Percentiles rank a stretch among this genome's conserved stretches.
Conservation (phyloP, 2,113 vertebrate genomes). For the Chlorocebus sabaeus region DNA sequence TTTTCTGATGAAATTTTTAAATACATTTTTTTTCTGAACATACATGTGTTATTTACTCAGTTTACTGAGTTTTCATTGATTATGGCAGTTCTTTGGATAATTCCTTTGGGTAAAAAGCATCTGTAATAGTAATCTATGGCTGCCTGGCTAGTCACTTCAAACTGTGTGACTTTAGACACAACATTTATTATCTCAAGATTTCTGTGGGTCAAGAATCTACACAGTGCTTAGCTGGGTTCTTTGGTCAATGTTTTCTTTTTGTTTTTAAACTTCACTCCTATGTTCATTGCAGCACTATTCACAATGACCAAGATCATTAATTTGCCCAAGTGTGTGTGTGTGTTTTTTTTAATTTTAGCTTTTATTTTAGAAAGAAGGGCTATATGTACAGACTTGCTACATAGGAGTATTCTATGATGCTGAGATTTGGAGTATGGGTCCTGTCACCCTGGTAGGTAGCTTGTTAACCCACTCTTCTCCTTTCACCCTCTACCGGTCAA, state of each 20-base stretch:
- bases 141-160: background rate
- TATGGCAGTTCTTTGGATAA: background rate
- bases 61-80: background rate
- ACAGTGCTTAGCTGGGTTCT: background rate
- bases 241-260: background rate
- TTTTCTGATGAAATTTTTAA: conserved; percentile 18
- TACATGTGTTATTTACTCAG: background rate
- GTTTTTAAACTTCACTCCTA: too few species aligned
- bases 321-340: too few species aligned
- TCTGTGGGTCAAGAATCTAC: background rate
- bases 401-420: too few species aligned
- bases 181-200: background rate
- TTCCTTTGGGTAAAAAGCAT: background rate
- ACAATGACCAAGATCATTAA: too few species aligned
- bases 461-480: too few species aligned
- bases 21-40: background rate
- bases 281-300: too few species aligned
- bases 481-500: too few species aligned
- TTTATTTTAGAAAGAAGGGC: too few species aligned
- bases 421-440: too few species aligned
- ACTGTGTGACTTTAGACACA: background rate
- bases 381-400: too few species aligned
- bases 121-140: background rate
- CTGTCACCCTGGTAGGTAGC: too few species aligned
- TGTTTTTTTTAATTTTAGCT: too few species aligned